Conservation (phyloP, 2,888 invertebrate species). For the Drosophila cracens region DNA sequence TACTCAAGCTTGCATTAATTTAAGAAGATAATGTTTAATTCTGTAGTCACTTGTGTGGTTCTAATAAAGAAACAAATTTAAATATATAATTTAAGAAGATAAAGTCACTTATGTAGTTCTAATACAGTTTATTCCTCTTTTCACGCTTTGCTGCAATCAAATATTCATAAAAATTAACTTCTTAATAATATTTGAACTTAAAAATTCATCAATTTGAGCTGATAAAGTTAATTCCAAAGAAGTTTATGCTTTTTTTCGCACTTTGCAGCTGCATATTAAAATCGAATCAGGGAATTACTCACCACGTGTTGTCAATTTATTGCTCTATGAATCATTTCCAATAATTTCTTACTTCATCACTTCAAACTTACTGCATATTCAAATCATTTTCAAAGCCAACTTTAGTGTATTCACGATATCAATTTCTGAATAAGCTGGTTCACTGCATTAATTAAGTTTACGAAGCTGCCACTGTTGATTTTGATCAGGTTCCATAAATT, state of each 20-base stretch:
- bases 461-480: slow-evolving; percentile 15
- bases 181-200: not conserved
- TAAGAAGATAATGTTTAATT: not conserved
- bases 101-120: not conserved
- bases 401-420: not conserved
- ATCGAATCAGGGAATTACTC: not conserved
- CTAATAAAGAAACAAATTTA: not conserved
- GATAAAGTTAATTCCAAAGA: not conserved
- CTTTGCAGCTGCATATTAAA: not conserved
- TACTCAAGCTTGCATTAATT: not conserved
- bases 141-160: not conserved
- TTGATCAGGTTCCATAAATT: slow-evolving; percentile 19
- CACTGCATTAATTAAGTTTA: slow-evolving; percentile 37
- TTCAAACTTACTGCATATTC: not conserved
- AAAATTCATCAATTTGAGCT: not conserved
- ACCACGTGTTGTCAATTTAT: not conserved
- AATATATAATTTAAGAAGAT: not conserved
- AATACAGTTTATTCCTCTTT: not conserved
- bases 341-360: not conserved
- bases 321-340: not conserved
- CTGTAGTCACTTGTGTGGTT: no score
- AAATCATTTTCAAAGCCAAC: not conserved
- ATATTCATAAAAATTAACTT: not conserved
- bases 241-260: not conserved
- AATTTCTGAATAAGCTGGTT: slow-evolving; percentile 36